phyloP scores from a whole-genome alignment of 2,888 invertebrate species.

The Marronus borbonicus region DNA sequence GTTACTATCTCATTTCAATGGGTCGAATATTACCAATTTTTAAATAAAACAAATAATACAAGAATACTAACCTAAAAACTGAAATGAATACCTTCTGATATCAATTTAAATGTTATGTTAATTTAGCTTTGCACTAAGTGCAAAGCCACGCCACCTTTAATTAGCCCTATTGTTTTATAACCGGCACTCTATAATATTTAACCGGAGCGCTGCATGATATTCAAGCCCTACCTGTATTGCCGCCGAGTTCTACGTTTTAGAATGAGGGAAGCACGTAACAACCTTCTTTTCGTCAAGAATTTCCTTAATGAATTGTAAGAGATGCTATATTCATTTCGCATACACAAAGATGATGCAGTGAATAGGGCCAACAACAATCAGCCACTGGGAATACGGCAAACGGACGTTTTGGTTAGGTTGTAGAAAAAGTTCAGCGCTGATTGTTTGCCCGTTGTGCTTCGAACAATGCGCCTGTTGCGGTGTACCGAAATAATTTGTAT shows the following conservation, averaged over 20 bases:
- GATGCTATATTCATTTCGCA: background rate
- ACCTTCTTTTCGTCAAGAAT: background rate
- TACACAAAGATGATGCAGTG: background rate
- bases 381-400: background rate
- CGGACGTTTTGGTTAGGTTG: background rate
- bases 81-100: no score
- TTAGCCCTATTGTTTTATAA: no score
- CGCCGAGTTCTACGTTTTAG: background rate
- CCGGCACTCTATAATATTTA: no score
- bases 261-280: background rate
- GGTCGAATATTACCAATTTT: no score
- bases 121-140: no score
- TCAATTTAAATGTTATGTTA: no score
- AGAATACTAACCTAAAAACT: no score
- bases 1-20: no score
- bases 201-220: no score
- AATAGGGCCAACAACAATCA: background rate
- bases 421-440: background rate
- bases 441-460: background rate
- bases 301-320: background rate
- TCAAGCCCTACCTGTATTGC: no score
- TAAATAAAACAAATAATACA: no score
- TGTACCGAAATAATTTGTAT: slow-evolving; percentile 2
- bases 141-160: no score
- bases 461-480: slow-evolving; percentile 7